Percentiles rank a stretch among this genome's conserved stretches.
These are phyloP conservation scores for Ennomos quercinarius DNA, from an alignment of 2,888 invertebrate species.

Conservation along the genomic window DNA sequence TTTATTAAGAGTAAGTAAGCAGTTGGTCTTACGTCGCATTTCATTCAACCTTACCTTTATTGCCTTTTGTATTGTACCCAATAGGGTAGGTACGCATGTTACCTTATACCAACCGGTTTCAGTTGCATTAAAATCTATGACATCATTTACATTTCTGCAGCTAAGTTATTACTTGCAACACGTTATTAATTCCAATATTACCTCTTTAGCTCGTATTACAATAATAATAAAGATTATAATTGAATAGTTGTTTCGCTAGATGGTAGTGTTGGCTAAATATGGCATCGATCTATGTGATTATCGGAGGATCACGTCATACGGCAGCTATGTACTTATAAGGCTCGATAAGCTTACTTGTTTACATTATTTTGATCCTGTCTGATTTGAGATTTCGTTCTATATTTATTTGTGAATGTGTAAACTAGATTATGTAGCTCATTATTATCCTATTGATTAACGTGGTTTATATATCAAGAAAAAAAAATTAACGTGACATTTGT, in stretches of 20 bases:
- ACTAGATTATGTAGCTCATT: no score
- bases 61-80: no score
- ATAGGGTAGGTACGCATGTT: no score
- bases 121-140: slow-evolving; percentile 41
- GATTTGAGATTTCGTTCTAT: slow-evolving; percentile 5
- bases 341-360: slow-evolving; percentile 38
- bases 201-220: slow-evolving; percentile 10
- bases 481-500: no score
- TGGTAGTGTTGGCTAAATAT: slow-evolving; percentile 50
- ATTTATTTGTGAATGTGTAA: no score
- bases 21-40: no score
- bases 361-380: slow-evolving; percentile 38
- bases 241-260: slow-evolving; percentile 9
- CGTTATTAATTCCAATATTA: slow-evolving; percentile 12
- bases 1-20: no score
- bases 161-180: slow-evolving; percentile 19
- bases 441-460: no score
- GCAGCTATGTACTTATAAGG: slow-evolving; percentile 50
- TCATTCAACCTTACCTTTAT: no score
- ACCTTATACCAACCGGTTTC: not conserved
- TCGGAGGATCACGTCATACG: slow-evolving; percentile 55
- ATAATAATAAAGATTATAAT: slow-evolving; percentile 28
- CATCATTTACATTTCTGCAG: slow-evolving; percentile 43
- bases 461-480: no score
- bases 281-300: slow-evolving; percentile 44